Conservation (phyloP, 2,797 vertebrate genomes). For the Centroberyx gerrardi region DNA sequence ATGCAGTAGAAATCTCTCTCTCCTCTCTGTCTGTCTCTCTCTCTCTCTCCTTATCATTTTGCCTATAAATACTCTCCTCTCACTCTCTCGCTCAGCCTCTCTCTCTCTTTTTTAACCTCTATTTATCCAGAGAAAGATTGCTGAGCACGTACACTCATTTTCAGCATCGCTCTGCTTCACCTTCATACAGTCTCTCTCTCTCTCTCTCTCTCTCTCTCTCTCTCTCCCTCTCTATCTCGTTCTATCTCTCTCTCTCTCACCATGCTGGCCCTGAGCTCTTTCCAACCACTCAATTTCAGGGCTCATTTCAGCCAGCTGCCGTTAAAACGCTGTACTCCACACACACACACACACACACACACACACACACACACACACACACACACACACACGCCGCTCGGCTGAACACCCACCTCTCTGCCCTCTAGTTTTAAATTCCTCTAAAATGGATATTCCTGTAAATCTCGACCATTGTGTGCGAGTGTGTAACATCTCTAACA, state of each 20-base stretch:
- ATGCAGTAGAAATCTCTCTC: no score
- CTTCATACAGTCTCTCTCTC: slow-evolving; percentile 31
- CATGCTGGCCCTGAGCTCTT: neutral
- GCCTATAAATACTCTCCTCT: no score
- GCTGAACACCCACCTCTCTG: slow-evolving; percentile 6
- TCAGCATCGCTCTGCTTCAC: slow-evolving; percentile 49
- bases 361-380: slow-evolving; percentile 23
- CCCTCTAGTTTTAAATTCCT: slow-evolving; percentile 56
- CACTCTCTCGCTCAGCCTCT: slow-evolving; percentile 40
- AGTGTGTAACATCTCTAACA: slow-evolving; percentile 23
- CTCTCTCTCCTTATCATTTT: no score
- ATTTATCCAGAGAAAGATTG: slow-evolving; percentile 47
- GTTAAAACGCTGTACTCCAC: slow-evolving; percentile 26
- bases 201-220: slow-evolving; percentile 12
- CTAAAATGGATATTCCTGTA: slow-evolving; percentile 64
- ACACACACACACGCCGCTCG: slow-evolving; percentile 13
- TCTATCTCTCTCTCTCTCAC: slow-evolving; percentile 30
- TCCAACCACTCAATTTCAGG: slow-evolving; percentile 75
- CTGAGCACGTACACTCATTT: slow-evolving; percentile 33
- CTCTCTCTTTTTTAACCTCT: slow-evolving; percentile 39
- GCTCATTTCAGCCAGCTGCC: slow-evolving; percentile 78
- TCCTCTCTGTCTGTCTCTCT: neutral
- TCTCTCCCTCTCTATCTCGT: slow-evolving; percentile 27
- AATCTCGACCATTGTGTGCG: slow-evolving; percentile 41
- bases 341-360: slow-evolving; percentile 7